Evolutionary conservation across 2,113 vertebrate genomes (phyloP).

Genomic region (Upupa epops): DNA sequence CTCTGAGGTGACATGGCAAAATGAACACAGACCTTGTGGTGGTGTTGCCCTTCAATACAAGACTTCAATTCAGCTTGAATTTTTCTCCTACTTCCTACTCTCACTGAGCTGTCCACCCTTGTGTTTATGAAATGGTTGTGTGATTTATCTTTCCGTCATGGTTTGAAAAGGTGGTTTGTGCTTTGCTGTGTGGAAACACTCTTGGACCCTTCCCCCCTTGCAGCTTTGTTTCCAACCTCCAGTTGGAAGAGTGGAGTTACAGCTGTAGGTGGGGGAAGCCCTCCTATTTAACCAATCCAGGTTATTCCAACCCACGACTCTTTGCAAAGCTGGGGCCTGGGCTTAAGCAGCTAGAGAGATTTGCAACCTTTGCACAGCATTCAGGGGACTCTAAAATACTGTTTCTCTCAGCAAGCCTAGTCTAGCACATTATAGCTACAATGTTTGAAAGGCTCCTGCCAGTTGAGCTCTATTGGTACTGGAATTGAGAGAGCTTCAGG

Average conservation of each 20-base stretch:
- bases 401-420: not conserved
- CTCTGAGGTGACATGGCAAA: not conserved
- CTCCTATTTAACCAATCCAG: too few relatives aligned
- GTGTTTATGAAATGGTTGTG: not conserved
- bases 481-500: not conserved
- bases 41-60: not conserved
- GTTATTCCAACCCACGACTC: too few relatives aligned
- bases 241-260: too few relatives aligned
- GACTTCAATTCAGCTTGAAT: not conserved
- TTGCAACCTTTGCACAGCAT: not conserved
- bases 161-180: too few relatives aligned
- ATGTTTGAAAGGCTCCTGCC: not conserved
- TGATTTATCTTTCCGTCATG: not conserved
- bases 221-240: too few relatives aligned
- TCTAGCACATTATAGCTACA: not conserved
- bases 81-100: not conserved
- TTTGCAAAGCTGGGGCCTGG: not conserved
- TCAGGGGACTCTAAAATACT: not conserved
- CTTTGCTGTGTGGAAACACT: too few relatives aligned
- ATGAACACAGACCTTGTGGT: not conserved
- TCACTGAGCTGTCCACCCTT: not conserved
- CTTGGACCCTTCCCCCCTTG: too few relatives aligned
- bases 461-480: not conserved
- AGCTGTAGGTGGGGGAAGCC: too few relatives aligned
- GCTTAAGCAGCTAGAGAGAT: not conserved